Conservation (phyloP, 2,888 invertebrate genomes). For the Zygogramma bicolorata region DNA sequence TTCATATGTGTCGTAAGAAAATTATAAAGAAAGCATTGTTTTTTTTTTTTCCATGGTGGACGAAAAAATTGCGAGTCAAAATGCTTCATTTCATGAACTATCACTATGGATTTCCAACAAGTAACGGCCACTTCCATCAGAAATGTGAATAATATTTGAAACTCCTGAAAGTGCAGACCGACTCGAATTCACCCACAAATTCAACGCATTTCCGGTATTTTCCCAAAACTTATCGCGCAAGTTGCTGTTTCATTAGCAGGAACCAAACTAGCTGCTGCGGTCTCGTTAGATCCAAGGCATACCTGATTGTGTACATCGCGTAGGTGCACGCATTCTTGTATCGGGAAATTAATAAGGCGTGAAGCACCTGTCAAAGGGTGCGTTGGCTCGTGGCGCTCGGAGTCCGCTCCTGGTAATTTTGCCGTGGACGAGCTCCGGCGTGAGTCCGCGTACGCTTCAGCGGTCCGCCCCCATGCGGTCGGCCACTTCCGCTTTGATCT, state of each 20-base stretch:
- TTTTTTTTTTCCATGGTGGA: too few species aligned
- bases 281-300: background rate
- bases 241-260: background rate
- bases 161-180: background rate
- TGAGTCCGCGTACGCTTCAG: slow-evolving; percentile 17
- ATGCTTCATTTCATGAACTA: too few species aligned
- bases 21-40: too few species aligned
- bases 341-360: slow-evolving; percentile 28
- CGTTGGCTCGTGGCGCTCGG: slow-evolving; percentile 31
- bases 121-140: too few species aligned
- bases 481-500: slow-evolving; percentile 35
- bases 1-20: too few species aligned
- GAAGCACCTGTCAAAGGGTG: slow-evolving; percentile 35
- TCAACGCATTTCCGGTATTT: background rate
- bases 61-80: too few species aligned
- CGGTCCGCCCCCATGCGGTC: slow-evolving; percentile 18
- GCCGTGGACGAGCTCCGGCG: slow-evolving; percentile 18
- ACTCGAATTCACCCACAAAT: background rate
- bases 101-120: too few species aligned
- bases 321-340: slow-evolving; percentile 16
- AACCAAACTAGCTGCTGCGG: background rate
- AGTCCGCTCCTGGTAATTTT: slow-evolving; percentile 34
- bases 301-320: background rate
- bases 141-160: too few species aligned
- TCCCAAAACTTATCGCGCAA: background rate